Percentiles rank a stretch among this genome's conserved stretches.
These are phyloP conservation scores for Polydrusus tereticollis DNA, from an alignment of 2,888 invertebrate species.

Conservation along the genomic window DNA sequence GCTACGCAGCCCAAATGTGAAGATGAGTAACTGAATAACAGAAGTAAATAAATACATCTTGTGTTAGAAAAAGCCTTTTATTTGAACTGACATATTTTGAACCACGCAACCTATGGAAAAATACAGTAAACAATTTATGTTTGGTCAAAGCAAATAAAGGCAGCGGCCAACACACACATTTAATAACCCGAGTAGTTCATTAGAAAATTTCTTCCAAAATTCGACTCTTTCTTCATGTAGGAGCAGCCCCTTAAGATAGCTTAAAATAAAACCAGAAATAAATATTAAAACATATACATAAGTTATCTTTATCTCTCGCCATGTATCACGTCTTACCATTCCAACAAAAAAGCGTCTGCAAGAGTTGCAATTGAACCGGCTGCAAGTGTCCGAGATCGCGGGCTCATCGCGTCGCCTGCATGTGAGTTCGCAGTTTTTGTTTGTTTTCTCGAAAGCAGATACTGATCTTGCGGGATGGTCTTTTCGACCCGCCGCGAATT, in stretches of 20 bases:
- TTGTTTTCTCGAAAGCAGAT: slow-evolving; percentile 27
- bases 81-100: too few species aligned
- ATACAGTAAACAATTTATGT: too few species aligned
- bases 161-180: too few species aligned
- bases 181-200: too few species aligned
- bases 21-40: too few species aligned
- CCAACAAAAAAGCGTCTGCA: slow-evolving; percentile 38
- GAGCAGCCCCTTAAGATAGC: background rate
- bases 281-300: background rate
- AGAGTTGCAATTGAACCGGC: slow-evolving; percentile 17
- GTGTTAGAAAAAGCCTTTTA: too few species aligned
- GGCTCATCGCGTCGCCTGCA: slow-evolving; percentile 23
- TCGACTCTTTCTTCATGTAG: too few species aligned
- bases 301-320: background rate
- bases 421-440: slow-evolving; percentile 39
- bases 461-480: slow-evolving; percentile 11
- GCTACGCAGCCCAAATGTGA: too few species aligned
- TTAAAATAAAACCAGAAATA: background rate
- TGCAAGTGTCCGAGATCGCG: slow-evolving; percentile 42
- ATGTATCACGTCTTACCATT: background rate
- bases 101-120: too few species aligned
- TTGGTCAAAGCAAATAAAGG: too few species aligned
- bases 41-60: too few species aligned
- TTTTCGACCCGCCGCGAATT: slow-evolving; percentile 15
- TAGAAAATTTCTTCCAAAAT: too few species aligned